Base-by-base conservation (phyloP, 1,140 invertebrate genomes). In the Vollenhovia emeryi region DNA sequence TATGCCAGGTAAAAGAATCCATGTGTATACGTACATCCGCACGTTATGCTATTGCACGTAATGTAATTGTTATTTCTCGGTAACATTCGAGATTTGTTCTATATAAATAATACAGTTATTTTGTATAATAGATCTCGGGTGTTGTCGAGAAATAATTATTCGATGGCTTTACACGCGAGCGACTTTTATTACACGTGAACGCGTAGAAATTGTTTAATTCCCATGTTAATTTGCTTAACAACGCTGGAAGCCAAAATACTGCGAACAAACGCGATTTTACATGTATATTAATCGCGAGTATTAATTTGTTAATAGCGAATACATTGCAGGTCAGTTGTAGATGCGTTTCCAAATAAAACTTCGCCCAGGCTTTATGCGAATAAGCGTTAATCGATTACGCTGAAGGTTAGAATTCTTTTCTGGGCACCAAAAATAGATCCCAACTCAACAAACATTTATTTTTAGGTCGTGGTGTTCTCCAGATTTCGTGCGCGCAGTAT, bases 361-460 rank as follows among this genome's bases (percentile, higher is more conserved):
- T 64, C 18, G 11, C 18, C n/a, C 0, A 36, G 73, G 30, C 27
- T 40, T 74, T 43, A 52, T 43, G 40, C 74, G 24, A 74, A 79
- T 74, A 50, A 57, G 27, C 48, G 45, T 40, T 18, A 27, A 84
- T 36, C n/a, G n/a, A 86, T 55, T 52, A 62, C 60, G 27, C 60
- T 36, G 50, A 78, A 79, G 68, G 86, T 87, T 87, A 89, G 68
- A 87, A 76, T 80, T 87, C 82, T 84, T 89, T 85, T 75, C 33
- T 71, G n/a, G 30, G 45, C 7, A 21, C 76, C 33, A 89, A 88
- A 87, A 89, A 88, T 88, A 88, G 86, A 84, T 48, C 57, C 50
- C 52, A 30, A 66, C 57, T 87, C 73, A 86, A 52, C 52, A 78
- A 85, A 78, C 21, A 79, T 66, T n/a, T 68, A 84, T 68, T 86